These are phyloP conservation scores for Tuta absoluta DNA, from an alignment of 2,888 invertebrate species.

Conservation along the genomic window DNA sequence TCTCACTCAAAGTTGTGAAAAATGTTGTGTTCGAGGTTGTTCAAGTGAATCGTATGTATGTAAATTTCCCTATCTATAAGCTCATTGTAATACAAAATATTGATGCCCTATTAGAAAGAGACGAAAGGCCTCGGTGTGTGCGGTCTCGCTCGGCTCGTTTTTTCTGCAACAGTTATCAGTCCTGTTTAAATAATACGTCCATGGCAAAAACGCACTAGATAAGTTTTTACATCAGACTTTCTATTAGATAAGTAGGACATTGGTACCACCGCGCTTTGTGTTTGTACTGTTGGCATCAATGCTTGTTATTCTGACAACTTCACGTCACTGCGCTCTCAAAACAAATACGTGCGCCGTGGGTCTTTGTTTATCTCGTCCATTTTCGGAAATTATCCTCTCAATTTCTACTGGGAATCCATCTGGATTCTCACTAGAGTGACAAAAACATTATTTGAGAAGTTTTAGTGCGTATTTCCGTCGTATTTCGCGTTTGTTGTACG, in stretches of 20 bases:
- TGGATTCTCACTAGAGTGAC: conserved; percentile 38
- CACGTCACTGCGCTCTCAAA: conserved; percentile 69
- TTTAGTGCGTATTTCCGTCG: conserved; percentile 29
- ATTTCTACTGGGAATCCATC: conserved; percentile 41
- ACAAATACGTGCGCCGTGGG: conserved; percentile 61
- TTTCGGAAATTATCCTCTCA: conserved; percentile 42
- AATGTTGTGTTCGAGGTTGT: too few species aligned
- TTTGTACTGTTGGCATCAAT: conserved; percentile 32
- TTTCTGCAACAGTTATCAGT: too few species aligned
- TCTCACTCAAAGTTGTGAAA: too few species aligned
- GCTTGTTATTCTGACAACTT: conserved; percentile 72
- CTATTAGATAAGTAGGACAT: neutral
- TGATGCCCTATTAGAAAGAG: too few species aligned
- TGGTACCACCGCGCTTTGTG: conserved; percentile 22
- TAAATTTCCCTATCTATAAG: too few species aligned
- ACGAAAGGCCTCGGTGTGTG: too few species aligned
- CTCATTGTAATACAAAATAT: too few species aligned
- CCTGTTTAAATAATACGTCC: too few species aligned
- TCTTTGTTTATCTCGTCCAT: conserved; percentile 55
- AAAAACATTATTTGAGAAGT: conserved; percentile 26
- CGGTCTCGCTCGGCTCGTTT: too few species aligned
- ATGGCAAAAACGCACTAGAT: too few species aligned
- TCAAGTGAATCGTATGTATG: too few species aligned
- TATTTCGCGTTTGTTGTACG: conserved; percentile 43
- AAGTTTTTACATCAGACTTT: too few species aligned